Evolutionary conservation across 2,797 vertebrate genomes (phyloP).

Genomic region (Hypotaenidia okinawae): DNA sequence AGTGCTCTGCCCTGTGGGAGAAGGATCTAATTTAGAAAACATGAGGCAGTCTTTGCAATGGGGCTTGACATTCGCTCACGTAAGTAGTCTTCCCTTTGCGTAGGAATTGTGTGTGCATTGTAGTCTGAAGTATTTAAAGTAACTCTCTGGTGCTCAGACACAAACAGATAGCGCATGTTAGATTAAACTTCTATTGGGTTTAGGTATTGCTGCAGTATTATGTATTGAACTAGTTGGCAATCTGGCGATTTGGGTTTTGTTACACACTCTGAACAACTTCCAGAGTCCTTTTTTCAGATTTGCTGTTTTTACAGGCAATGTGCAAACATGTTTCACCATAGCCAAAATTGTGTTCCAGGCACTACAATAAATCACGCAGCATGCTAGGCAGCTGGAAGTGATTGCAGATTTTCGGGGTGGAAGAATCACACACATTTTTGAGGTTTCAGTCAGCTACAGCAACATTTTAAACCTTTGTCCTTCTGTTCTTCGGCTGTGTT

Average conservation of each 20-base stretch:
- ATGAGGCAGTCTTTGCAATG: not conserved
- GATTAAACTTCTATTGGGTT: not conserved
- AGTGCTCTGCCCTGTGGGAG: not conserved
- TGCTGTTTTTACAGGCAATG: not conserved
- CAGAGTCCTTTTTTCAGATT: conserved; percentile 25
- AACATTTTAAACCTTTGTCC: not conserved
- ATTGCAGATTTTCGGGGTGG: conserved; percentile 10
- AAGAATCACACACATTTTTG: not conserved
- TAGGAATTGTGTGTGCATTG: not conserved
- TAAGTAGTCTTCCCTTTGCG: not conserved
- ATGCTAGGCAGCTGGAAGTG: conserved; percentile 38
- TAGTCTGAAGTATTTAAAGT: not conserved
- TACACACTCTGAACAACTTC: not conserved
- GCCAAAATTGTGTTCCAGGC: conserved; percentile 48
- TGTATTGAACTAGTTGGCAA: not conserved
- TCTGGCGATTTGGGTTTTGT: not conserved
- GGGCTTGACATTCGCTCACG: not conserved
- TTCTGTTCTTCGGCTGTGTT: not conserved
- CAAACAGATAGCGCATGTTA: not conserved
- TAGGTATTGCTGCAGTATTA: not conserved
- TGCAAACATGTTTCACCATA: conserved; percentile 7
- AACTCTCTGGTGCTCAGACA: not conserved
- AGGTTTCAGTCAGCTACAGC: conserved; percentile 17
- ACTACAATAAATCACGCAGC: not conserved
- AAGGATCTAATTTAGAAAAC: conserved; percentile 30